Percentiles rank a stretch among this genome's conserved stretches.
Conservation (phyloP, 2,797 vertebrate species). For the Macropodus opercularis region DNA sequence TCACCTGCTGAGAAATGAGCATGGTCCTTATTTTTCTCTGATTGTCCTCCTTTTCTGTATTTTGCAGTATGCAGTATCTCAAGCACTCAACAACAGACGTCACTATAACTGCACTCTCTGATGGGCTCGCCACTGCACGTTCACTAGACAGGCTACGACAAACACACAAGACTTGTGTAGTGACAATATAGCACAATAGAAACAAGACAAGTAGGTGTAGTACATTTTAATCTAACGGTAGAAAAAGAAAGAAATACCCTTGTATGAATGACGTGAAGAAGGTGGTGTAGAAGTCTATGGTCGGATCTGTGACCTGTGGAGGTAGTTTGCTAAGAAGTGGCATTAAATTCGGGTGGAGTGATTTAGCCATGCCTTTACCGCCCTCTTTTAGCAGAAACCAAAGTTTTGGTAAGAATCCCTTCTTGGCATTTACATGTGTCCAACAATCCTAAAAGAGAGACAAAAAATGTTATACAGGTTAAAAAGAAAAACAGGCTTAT, state of each 20-base stretch:
- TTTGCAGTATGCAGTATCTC: slow-evolving; percentile 85
- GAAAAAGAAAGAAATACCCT: slow-evolving; percentile 85
- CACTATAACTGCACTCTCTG: slow-evolving; percentile 89
- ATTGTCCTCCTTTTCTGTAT: slow-evolving; percentile 75
- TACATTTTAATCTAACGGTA: no score
- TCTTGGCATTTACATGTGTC: slow-evolving; percentile 91
- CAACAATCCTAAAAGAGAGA: slow-evolving; percentile 88
- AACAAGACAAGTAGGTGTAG: neutral
- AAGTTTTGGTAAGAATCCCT: slow-evolving; percentile 93
- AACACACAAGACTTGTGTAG: neutral
- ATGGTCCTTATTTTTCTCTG: slow-evolving; percentile 82
- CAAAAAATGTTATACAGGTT: neutral
- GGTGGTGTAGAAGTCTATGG: slow-evolving; percentile 87
- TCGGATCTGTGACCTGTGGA: slow-evolving; percentile 81
- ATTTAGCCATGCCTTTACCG: slow-evolving; percentile 89
- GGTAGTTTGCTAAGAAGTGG: slow-evolving; percentile 94
- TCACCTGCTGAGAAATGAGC: slow-evolving; percentile 91
- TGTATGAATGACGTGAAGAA: slow-evolving; percentile 87
- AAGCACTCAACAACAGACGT: slow-evolving; percentile 90
- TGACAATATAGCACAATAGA: neutral
- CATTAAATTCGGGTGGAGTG: slow-evolving; percentile 92
- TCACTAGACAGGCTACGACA: slow-evolving; percentile 87
- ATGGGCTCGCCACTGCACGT: slow-evolving; percentile 83
- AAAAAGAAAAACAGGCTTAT: no score
- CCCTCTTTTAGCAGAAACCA: slow-evolving; percentile 90